phyloP scores from a whole-genome alignment of 1,140 invertebrate genomes.

The Dendrolimus punctatus region DNA sequence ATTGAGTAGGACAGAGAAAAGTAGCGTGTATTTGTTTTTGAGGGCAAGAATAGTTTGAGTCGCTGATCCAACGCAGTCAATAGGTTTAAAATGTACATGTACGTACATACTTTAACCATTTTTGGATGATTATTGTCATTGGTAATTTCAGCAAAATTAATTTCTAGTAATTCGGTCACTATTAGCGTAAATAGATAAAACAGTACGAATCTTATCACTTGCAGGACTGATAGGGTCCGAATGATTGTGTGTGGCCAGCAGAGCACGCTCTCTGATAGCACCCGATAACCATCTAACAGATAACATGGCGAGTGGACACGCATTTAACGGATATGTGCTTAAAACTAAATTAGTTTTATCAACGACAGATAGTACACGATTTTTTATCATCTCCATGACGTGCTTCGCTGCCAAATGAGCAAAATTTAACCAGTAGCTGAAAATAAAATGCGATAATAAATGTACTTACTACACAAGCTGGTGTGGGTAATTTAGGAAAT shows the following conservation, averaged over 20 bases:
- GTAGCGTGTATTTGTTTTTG: too few relatives aligned
- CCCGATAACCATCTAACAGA: conserved; percentile 52
- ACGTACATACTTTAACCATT: too few relatives aligned
- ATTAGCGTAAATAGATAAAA: conserved; percentile 22
- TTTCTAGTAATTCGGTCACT: conserved; percentile 32
- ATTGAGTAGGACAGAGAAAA: too few relatives aligned
- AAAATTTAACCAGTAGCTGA: conserved; percentile 1
- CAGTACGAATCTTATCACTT: conserved; percentile 23
- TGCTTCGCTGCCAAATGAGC: conserved; percentile 9
- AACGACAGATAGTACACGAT: conserved; percentile 52
- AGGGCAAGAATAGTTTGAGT: too few relatives aligned
- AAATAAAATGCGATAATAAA: neutral
- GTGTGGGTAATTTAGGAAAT: too few relatives aligned
- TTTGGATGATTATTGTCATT: neutral
- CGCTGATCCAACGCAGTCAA: too few relatives aligned
- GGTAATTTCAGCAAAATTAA: neutral
- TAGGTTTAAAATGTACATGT: too few relatives aligned
- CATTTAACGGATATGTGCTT: conserved; percentile 26
- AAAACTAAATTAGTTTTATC: conserved; percentile 23
- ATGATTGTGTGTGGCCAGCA: conserved; percentile 26
- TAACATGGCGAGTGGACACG: conserved; percentile 33
- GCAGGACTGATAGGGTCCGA: conserved; percentile 20
- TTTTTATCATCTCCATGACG: conserved; percentile 31
- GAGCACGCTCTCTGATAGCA: conserved; percentile 47
- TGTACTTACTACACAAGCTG: too few relatives aligned